Percentiles rank a stretch among this genome's conserved stretches.
These are phyloP conservation scores for Pogonognathellus flavescens DNA, from an alignment of 1,140 invertebrate genomes.

Conservation along the genomic window DNA sequence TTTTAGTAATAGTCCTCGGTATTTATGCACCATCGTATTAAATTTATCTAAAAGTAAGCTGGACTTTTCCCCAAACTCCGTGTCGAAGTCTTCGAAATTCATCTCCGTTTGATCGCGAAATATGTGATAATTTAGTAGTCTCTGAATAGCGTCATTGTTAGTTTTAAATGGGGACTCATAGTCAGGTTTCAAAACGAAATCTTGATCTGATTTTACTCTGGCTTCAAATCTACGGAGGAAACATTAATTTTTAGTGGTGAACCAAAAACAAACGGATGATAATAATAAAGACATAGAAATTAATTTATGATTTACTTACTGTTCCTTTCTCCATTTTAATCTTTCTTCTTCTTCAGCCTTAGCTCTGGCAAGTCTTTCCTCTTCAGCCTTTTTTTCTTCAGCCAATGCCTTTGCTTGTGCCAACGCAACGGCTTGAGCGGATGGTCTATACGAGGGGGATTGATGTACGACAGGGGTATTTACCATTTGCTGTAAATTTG, in stretches of 20 bases:
- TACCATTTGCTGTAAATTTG: slow-evolving; percentile 21
- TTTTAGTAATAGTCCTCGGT: slow-evolving; percentile 82
- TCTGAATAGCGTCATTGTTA: slow-evolving; percentile 82
- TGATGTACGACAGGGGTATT: background rate
- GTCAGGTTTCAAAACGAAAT: slow-evolving; percentile 82
- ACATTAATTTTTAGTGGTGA: slow-evolving; percentile 23
- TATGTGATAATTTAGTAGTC: slow-evolving; percentile 86
- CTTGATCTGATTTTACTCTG: slow-evolving; percentile 84
- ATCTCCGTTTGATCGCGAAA: slow-evolving; percentile 79
- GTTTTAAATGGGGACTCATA: slow-evolving; percentile 81
- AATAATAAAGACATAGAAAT: no score
- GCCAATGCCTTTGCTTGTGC: slow-evolving; percentile 19
- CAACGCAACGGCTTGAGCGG: slow-evolving; percentile 8
- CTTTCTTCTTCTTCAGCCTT: slow-evolving; percentile 63
- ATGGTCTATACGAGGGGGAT: background rate
- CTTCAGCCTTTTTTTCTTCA: slow-evolving; percentile 64
- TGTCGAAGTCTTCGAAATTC: slow-evolving; percentile 82
- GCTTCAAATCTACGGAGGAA: slow-evolving; percentile 77
- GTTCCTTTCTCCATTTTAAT: slow-evolving; percentile 64
- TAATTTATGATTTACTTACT: slow-evolving; percentile 55
- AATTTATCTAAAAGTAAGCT: slow-evolving; percentile 82
- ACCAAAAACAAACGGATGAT: no score
- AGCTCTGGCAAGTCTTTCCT: slow-evolving; percentile 58
- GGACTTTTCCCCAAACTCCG: slow-evolving; percentile 82
- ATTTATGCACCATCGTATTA: slow-evolving; percentile 82